A percentile compares a stretch with the other conserved stretches of the same genome.
These are phyloP conservation scores for Cephalopterus ornatus DNA, from an alignment of 2,113 vertebrate genomes.

Conservation along the genomic window DNA sequence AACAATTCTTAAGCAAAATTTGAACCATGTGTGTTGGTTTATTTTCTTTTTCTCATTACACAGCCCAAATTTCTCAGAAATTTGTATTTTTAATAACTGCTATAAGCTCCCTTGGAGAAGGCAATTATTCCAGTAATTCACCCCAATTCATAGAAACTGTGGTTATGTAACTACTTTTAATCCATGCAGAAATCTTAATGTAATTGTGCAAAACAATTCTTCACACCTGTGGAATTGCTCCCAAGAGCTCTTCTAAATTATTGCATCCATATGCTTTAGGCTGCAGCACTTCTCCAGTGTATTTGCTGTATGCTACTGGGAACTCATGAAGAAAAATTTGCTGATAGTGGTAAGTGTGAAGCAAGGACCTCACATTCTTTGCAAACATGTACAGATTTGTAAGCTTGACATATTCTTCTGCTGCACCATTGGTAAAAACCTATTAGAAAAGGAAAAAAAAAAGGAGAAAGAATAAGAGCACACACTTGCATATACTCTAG, in stretches of 20 bases:
- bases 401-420: conserved; percentile 84
- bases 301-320: conserved; percentile 86
- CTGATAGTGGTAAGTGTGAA: conserved; percentile 97
- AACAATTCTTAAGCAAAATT: not conserved
- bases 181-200: not conserved
- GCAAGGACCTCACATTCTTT: conserved; percentile 86
- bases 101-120: not conserved
- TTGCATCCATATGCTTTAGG: conserved; percentile 84
- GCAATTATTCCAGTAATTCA: not conserved
- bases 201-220: not conserved
- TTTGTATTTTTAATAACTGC: not conserved
- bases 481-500: not conserved
- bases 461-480: not conserved
- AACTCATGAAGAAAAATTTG: conserved; percentile 97
- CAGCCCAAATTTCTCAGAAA: not conserved
- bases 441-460: conserved; percentile 1
- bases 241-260: conserved; percentile 87
- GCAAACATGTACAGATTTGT: conserved; percentile 93
- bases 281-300: conserved; percentile 83
- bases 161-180: not conserved
- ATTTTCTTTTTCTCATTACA: not conserved
- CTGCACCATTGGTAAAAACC: conserved; percentile 77
- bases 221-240: conserved; percentile 89
- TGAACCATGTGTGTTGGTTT: not conserved
- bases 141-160: not conserved